Conservation (phyloP, 2,888 invertebrate genomes). For the Morpho achilles region DNA sequence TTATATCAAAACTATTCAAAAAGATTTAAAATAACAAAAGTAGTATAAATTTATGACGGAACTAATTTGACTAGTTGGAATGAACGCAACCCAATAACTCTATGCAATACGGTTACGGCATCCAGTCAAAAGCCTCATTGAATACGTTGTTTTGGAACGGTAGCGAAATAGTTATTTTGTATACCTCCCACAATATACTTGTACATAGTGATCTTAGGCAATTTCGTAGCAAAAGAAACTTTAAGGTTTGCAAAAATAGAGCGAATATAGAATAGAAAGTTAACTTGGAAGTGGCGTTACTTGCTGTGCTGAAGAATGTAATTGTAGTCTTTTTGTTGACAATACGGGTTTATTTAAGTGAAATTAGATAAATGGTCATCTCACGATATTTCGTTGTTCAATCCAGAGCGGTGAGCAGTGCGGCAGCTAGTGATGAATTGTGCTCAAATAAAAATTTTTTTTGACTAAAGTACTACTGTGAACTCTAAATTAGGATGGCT, state of each 20-base stretch:
- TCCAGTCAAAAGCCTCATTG: conserved; percentile 45
- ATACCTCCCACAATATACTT: conserved; percentile 28
- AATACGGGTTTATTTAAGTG: conserved; percentile 77
- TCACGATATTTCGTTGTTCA: conserved; percentile 66
- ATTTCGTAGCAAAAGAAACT: conserved; percentile 30
- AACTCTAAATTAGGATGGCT: conserved; percentile 61
- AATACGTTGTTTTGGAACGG: conserved; percentile 61
- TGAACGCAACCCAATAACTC: conserved; percentile 36
- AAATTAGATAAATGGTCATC: conserved; percentile 78
- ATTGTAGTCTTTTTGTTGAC: conserved; percentile 69
- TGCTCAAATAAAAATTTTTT: conserved; percentile 32
- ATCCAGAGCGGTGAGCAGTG: conserved; percentile 37
- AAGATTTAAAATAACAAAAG: neutral
- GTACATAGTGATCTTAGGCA: neutral
- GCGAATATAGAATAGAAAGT: conserved; percentile 34
- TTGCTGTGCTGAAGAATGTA: conserved; percentile 48
- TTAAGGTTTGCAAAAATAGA: conserved; percentile 42
- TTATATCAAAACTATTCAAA: neutral
- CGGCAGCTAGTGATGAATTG: conserved; percentile 37
- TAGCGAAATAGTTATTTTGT: conserved; percentile 62
- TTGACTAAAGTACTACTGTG: conserved; percentile 34
- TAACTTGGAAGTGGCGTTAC: conserved; percentile 37
- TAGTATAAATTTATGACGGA: conserved; percentile 25
- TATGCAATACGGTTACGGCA: conserved; percentile 48
- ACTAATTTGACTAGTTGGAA: conserved; percentile 24